Percentiles rank a stretch among this genome's conserved stretches.
Evolutionary conservation across 2,113 vertebrate species (phyloP).

Genomic region (Pagrus major): DNA sequence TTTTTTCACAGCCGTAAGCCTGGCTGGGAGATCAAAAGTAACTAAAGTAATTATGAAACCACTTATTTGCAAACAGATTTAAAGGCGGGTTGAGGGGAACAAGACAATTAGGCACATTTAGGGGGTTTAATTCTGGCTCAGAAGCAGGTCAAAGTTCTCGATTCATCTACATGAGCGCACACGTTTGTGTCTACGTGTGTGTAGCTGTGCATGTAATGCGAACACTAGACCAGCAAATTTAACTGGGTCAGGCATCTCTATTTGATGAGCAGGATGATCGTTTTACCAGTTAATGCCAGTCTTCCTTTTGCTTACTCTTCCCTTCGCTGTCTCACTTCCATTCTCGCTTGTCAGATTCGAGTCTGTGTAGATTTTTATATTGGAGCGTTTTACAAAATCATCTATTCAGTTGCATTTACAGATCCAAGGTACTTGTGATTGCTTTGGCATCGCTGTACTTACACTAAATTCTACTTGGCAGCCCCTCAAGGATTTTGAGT

Average conservation of each 20-base stretch:
- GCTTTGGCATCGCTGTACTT: slow-evolving; percentile 63
- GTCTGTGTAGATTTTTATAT: slow-evolving; percentile 43
- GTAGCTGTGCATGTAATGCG: slow-evolving; percentile 38
- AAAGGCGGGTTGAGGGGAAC: background rate
- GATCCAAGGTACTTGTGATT: slow-evolving; percentile 61
- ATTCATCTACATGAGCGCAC: slow-evolving; percentile 35
- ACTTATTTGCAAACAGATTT: slow-evolving; percentile 28
- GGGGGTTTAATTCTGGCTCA: slow-evolving; percentile 25
- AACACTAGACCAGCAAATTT: slow-evolving; percentile 67
- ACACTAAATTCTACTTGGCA: slow-evolving; percentile 70
- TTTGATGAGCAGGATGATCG: slow-evolving; percentile 74
- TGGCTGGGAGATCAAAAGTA: slow-evolving; percentile 48
- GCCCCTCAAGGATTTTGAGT: slow-evolving; percentile 59
- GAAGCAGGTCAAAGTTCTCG: slow-evolving; percentile 59
- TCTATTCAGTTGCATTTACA: slow-evolving; percentile 61
- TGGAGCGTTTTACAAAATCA: slow-evolving; percentile 61
- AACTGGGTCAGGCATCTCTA: slow-evolving; percentile 81
- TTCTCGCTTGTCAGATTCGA: slow-evolving; percentile 53
- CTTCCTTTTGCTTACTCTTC: slow-evolving; percentile 54
- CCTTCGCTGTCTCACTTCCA: slow-evolving; percentile 45
- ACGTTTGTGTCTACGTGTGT: slow-evolving; percentile 33
- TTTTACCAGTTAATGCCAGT: slow-evolving; percentile 62
- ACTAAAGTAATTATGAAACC: slow-evolving; percentile 44
- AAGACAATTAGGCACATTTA: slow-evolving; percentile 27
- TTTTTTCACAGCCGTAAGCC: slow-evolving; percentile 24